Evolutionary conservation across 2,888 invertebrate genomes (phyloP), one percentile per base, ranked within the genome.

Genomic region (Chaetogeoica ovagalla): DNA sequence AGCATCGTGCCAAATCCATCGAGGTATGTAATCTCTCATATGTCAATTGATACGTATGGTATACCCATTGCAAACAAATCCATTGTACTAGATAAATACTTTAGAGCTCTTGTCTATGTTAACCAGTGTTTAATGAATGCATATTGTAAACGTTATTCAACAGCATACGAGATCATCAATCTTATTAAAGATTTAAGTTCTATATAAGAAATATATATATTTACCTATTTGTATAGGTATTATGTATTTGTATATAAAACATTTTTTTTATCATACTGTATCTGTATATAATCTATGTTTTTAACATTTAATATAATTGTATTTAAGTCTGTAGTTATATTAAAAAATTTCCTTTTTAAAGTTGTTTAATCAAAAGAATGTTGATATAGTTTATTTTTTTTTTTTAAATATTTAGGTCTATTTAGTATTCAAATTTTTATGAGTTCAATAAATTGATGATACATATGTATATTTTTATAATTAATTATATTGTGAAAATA

Each of bases 21-120:
- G n/a, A 68, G 77, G 11, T 82, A 82, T 76, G 76, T 82, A 43
- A 82, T 83, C 9, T 76, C 83, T 0, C 82, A 83, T 70, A 81
- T 82, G 39, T 60, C 72, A 21, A 75, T 82, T 39, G 63, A 81
- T 59, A 48, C 43, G 11, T 82, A 81, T 71, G 83, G 83, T 30
- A 69, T 82, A 59, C 83, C 83, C 4, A 57, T 3, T 37, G 75
- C 81, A 21, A 82, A 82, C 63, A 83, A 82, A 55, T 81, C 66
- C 23, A 82, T 83, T 66, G 82, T 82, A 72, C 48, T 83, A 15
- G 82, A 82, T 62, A 39, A 37, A 52, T 62, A 75, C 23, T 83
- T 83, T 55, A 82, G 75, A 62, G 83, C 82, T 52, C 81, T 81
- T 70, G 82, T 83, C 43, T 83, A 81, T 60, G 81, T 83, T n/a